phyloP scores from a whole-genome alignment of 2,113 vertebrate species.

The Lathamus discolor region DNA sequence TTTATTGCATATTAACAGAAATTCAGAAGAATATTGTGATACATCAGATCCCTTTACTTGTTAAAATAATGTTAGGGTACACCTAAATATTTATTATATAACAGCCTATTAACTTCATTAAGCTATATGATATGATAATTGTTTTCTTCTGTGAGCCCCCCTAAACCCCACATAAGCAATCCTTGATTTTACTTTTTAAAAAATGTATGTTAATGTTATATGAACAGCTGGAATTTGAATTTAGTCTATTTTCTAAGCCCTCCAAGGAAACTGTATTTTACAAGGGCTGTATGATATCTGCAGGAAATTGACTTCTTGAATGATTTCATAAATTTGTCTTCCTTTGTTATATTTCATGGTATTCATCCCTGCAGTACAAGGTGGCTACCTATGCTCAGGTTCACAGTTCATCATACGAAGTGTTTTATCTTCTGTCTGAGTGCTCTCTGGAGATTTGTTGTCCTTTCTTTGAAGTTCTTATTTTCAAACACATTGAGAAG shows the following conservation, averaged over 20 bases:
- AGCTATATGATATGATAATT: background rate
- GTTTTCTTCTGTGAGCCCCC: background rate
- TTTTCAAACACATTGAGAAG: background rate
- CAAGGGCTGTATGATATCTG: background rate
- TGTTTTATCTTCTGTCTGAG: background rate
- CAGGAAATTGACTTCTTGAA: background rate
- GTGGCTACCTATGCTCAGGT: background rate
- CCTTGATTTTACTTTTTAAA: background rate
- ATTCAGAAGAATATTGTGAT: background rate
- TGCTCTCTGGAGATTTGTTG: background rate
- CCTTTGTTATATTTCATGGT: background rate
- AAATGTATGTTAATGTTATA: background rate
- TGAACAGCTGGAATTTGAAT: background rate
- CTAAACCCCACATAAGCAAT: background rate
- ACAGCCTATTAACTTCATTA: background rate
- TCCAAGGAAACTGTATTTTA: background rate
- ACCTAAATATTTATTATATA: background rate
- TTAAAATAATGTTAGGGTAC: background rate
- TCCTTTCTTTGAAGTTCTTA: background rate
- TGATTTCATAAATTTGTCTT: background rate
- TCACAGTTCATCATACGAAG: background rate
- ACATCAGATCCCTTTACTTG: background rate
- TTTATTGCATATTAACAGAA: background rate
- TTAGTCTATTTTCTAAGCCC: background rate
- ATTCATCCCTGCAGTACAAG: background rate